Evolutionary conservation across 2,113 vertebrate genomes (phyloP).

Genomic region (Ceyx margarethae): DNA sequence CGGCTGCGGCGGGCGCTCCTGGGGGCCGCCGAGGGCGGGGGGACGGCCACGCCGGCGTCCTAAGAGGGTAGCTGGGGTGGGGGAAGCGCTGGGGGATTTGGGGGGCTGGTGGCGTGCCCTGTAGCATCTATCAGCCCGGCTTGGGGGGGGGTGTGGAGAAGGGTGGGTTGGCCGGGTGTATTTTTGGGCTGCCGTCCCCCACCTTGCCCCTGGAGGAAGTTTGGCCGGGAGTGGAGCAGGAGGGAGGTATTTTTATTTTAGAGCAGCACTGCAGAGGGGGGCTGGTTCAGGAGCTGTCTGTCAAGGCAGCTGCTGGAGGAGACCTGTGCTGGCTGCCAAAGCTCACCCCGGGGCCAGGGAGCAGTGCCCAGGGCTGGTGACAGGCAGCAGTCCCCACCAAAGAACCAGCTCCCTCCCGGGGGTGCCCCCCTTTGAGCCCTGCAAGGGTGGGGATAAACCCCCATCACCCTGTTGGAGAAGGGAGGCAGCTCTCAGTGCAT

Average conservation of each 20-base stretch:
- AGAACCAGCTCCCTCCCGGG: rapidly evolving
- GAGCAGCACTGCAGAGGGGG: slow-evolving; percentile 62
- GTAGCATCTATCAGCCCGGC: background rate
- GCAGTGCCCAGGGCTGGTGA: background rate
- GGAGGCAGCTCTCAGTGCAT: rapidly evolving
- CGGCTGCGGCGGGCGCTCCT: too few relatives aligned
- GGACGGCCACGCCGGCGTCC: too few relatives aligned
- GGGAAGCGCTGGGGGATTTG: background rate
- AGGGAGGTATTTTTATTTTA: slow-evolving; percentile 67
- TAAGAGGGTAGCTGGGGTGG: too few relatives aligned
- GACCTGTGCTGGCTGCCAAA: slow-evolving; percentile 28
- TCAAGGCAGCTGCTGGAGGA: slow-evolving; percentile 49
- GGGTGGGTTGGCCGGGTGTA: rapidly evolving
- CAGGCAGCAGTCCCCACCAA: rapidly evolving
- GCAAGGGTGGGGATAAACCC: background rate
- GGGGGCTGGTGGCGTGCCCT: background rate
- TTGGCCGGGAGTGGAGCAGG: slow-evolving; percentile 49
- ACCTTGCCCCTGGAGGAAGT: slow-evolving; percentile 46
- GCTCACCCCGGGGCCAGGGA: background rate
- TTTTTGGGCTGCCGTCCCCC: background rate
- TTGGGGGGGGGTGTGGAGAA: background rate
- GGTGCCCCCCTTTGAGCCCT: background rate
- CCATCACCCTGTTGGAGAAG: too few relatives aligned
- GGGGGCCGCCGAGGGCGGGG: too few relatives aligned
- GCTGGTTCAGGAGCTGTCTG: slow-evolving; percentile 65